Percentiles rank a stretch among this genome's conserved stretches.
phyloP scores from a whole-genome alignment of 2,888 invertebrate genomes.

The Drosophila vallismaia region DNA sequence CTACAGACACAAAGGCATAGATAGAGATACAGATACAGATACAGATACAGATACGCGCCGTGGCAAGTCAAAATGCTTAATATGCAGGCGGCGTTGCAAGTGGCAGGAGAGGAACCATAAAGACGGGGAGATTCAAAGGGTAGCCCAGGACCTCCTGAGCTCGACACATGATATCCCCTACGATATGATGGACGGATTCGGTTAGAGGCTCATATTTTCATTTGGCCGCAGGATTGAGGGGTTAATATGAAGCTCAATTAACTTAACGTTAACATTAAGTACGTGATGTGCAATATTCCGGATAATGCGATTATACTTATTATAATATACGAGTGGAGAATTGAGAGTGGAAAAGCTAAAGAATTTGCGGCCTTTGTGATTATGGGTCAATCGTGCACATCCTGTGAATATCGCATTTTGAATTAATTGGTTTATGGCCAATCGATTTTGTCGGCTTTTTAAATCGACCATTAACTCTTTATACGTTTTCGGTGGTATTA shows the following conservation, averaged over 20 bases:
- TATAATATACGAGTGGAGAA: conserved; percentile 12
- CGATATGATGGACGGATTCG: conserved; percentile 12
- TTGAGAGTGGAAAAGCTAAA: background rate
- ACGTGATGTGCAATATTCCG: conserved; percentile 29
- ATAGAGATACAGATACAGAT: conserved; percentile 8
- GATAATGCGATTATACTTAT: conserved; percentile 32
- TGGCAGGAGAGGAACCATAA: background rate
- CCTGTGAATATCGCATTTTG: conserved; percentile 1
- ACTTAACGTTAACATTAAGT: conserved; percentile 28
- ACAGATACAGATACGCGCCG: conserved; percentile 13
- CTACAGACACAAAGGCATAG: conserved; percentile 3
- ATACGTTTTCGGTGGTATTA: background rate
- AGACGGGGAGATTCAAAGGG: conserved; percentile 13
- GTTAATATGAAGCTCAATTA: conserved; percentile 28
- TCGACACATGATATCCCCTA: conserved; percentile 5
- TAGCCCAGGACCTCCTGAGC: conserved; percentile 11
- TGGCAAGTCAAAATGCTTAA: conserved; percentile 36
- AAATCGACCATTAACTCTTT: background rate
- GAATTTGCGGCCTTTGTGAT: background rate
- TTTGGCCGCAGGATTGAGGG: conserved; percentile 1
- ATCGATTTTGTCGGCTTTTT: conserved; percentile 3
- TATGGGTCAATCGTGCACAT: conserved; percentile 10
- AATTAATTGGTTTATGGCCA: conserved; percentile 8
- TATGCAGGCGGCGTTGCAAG: conserved; percentile 47
- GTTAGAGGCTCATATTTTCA: conserved; percentile 23